phyloP scores from a whole-genome alignment of 2,113 vertebrate genomes.

The Oreochromis tanganicae region DNA sequence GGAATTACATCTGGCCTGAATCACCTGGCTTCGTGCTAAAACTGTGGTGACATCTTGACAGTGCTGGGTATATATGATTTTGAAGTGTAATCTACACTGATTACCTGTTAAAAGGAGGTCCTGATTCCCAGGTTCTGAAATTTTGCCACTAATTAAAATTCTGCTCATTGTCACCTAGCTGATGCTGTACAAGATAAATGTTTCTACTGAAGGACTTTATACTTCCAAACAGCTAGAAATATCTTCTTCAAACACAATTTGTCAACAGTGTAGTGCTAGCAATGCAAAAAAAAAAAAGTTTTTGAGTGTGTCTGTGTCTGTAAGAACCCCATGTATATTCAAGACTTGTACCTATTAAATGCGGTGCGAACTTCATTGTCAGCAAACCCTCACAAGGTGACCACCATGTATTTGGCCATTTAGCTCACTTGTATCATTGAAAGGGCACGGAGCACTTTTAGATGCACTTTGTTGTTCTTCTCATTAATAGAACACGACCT shows the following conservation, averaged over 20 bases:
- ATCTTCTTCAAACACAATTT: not conserved
- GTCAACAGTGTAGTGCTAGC: not conserved
- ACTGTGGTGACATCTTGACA: not conserved
- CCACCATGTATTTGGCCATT: not conserved
- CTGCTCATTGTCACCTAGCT: not conserved
- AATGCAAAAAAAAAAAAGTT: not conserved
- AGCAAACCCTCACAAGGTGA: conserved; percentile 17
- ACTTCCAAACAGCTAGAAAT: not conserved
- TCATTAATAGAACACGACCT: not conserved
- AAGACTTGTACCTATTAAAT: not conserved
- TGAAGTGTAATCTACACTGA: not conserved
- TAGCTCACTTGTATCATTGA: not conserved
- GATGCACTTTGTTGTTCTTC: not conserved
- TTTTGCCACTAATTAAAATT: not conserved
- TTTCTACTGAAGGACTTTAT: not conserved
- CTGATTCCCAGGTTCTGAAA: not conserved
- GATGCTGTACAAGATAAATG: not conserved
- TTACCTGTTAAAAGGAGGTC: not conserved
- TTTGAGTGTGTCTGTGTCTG: not conserved
- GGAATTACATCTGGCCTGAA: conserved; percentile 41
- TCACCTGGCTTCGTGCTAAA: conserved; percentile 17
- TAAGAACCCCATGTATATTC: not conserved
- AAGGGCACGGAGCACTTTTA: not conserved
- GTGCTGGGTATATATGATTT: not conserved
- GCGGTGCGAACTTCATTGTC: not conserved